Conservation (phyloP, 2,888 invertebrate genomes). For the Eupsilia transversa region DNA sequence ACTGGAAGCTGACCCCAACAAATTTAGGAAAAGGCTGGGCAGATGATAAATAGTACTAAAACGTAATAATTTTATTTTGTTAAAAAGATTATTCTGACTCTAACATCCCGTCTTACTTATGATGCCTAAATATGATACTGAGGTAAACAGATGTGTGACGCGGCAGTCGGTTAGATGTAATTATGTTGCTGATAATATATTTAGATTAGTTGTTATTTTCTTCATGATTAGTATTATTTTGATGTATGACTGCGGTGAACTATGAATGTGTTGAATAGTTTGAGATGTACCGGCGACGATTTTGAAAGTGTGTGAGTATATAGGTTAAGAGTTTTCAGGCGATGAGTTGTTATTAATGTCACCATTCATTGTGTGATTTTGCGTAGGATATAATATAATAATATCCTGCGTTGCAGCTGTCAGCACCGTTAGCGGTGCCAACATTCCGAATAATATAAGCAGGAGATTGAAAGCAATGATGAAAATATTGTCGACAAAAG, state of each 20-base stretch:
- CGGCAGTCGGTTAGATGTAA: constrained; percentile 29
- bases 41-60: background rate
- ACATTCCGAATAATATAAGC: constrained; percentile 6
- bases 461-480: background rate
- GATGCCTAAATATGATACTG: constrained; percentile 15
- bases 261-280: background rate
- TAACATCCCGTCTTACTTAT: background rate
- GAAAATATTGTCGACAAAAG: background rate
- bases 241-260: constrained; percentile 9
- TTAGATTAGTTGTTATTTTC: constrained; percentile 41
- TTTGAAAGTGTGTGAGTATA: background rate
- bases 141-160: constrained; percentile 24
- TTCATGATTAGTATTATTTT: constrained; percentile 17
- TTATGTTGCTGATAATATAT: constrained; percentile 42
- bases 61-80: background rate
- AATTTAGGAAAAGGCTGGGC: background rate
- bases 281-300: background rate
- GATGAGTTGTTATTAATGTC: constrained; percentile 30
- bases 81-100: background rate
- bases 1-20: background rate
- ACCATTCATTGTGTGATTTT: constrained; percentile 14
- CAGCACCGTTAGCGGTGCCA: constrained; percentile 14
- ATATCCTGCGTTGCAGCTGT: background rate
- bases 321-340: background rate
- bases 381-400: background rate